Evolutionary conservation across 23 tunicate species (phyloP).

Genomic region (Trididemnum miniatum): DNA sequence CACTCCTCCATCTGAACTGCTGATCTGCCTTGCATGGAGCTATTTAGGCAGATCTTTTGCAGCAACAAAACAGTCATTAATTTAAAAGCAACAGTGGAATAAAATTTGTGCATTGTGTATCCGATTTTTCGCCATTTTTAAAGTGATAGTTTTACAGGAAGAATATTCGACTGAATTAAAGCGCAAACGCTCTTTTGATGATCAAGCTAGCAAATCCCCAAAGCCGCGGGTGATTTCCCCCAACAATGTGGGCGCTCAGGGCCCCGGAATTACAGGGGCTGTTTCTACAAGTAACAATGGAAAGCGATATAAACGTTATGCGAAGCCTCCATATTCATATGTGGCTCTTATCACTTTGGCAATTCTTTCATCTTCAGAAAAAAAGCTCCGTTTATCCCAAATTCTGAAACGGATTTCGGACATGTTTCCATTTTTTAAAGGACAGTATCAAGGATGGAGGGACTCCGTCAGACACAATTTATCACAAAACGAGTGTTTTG

Average conservation of each 20-base stretch:
- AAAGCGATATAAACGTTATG: slow-evolving; percentile 90
- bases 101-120: too few species aligned
- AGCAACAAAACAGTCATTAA: too few species aligned
- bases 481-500: slow-evolving; percentile 94
- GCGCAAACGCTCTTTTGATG: not conserved
- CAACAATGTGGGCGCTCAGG: not conserved
- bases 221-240: not conserved
- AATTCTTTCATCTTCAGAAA: slow-evolving; percentile 88
- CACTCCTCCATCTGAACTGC: too few species aligned
- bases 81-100: too few species aligned
- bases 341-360: slow-evolving; percentile 90
- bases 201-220: not conserved
- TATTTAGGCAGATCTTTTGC: too few species aligned
- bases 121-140: too few species aligned
- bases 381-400: slow-evolving; percentile 84
- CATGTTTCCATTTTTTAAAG: slow-evolving; percentile 98
- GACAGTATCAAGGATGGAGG: slow-evolving; percentile 95
- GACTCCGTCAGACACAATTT: slow-evolving; percentile 98
- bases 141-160: too few species aligned
- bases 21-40: too few species aligned
- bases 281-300: slow-evolving; percentile 32
- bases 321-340: slow-evolving; percentile 96
- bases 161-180: not conserved
- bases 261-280: not conserved
- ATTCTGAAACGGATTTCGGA: slow-evolving; percentile 92